Evolutionary conservation across 2,797 vertebrate species (phyloP).

Genomic region (Parambassis ranga): DNA sequence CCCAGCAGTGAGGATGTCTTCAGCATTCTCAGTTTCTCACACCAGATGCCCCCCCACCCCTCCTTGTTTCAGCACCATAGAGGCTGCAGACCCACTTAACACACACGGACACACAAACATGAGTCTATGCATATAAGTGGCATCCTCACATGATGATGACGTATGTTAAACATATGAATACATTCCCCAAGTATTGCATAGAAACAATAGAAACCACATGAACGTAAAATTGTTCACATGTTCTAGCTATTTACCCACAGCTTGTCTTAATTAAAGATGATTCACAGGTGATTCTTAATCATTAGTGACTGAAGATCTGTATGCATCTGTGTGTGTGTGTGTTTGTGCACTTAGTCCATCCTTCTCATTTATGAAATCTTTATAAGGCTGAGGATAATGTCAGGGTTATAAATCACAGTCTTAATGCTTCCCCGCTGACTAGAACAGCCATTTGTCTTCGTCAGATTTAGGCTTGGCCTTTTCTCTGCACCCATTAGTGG

Average conservation of each 20-base stretch:
- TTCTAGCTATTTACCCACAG: not conserved
- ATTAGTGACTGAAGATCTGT: not conserved
- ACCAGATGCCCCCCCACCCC: constrained; percentile 51
- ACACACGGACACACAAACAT: not conserved
- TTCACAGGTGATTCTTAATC: not conserved
- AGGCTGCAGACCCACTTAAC: constrained; percentile 11
- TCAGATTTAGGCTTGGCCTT: not conserved
- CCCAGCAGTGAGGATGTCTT: constrained; percentile 21
- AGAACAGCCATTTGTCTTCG: constrained; percentile 26
- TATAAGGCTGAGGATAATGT: constrained; percentile 32
- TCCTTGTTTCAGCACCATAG: constrained; percentile 18
- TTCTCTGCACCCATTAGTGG: constrained; percentile 5
- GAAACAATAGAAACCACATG: not conserved
- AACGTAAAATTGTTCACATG: too few species aligned
- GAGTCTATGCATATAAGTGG: constrained; percentile 16
- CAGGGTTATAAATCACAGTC: constrained; percentile 47
- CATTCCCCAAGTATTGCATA: not conserved
- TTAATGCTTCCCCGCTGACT: constrained; percentile 12
- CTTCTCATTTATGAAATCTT: constrained; percentile 27
- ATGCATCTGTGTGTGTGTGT: not conserved
- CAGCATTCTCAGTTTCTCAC: constrained; percentile 48
- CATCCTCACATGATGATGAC: constrained; percentile 1
- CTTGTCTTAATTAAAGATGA: not conserved
- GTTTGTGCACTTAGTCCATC: constrained; percentile 9
- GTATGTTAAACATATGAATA: constrained; percentile 4